These are phyloP conservation scores for Meandrina meandrites DNA, from an alignment of 92 coral and sea anemone species.

Conservation along the genomic window DNA sequence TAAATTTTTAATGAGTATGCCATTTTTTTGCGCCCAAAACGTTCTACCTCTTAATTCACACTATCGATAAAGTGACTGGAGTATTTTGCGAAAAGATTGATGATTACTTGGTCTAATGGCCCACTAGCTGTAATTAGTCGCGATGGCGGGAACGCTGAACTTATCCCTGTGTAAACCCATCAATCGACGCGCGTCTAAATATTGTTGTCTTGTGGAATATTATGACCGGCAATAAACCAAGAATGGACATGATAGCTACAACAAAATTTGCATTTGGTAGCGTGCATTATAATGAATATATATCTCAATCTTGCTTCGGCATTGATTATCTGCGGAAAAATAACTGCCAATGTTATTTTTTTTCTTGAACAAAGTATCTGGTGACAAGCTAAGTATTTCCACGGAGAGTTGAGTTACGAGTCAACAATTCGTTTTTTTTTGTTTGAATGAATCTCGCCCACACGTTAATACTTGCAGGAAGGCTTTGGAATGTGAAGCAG, in stretches of 20 bases:
- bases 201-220: neutral
- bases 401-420: neutral
- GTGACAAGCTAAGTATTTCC: slow-evolving; percentile 5
- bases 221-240: neutral
- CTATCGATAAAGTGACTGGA: neutral
- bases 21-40: slow-evolving; percentile 13
- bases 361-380: slow-evolving; percentile 6
- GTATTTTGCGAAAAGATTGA: neutral
- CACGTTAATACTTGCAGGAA: neutral
- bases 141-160: neutral
- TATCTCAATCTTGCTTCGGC: neutral
- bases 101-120: neutral
- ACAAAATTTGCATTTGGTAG: neutral
- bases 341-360: neutral
- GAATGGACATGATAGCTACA: neutral
- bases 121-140: neutral
- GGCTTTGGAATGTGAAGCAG: slow-evolving; percentile 3
- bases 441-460: neutral
- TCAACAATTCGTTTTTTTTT: neutral
- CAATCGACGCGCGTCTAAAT: neutral
- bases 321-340: neutral
- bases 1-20: slow-evolving; percentile 14
- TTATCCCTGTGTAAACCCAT: neutral
- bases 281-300: neutral
- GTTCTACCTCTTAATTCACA: neutral